These are phyloP conservation scores for Enoplolaimus lenunculus DNA, from an alignment of 2,888 invertebrate genomes.

Conservation along the genomic window DNA sequence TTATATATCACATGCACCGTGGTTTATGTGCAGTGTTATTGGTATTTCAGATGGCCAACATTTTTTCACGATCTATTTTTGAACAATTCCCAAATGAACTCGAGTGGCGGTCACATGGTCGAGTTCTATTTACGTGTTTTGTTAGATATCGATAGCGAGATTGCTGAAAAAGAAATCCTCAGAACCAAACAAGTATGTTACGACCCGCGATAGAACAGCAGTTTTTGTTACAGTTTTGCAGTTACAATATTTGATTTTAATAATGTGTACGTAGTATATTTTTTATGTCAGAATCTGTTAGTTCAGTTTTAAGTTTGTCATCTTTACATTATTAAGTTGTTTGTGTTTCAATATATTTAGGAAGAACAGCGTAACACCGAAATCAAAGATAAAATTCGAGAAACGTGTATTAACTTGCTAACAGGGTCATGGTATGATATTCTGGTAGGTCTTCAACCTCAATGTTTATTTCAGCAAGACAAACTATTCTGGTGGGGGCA, in stretches of 20 bases:
- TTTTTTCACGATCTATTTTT: constrained; percentile 46
- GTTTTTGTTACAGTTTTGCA: no score
- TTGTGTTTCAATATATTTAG: constrained; percentile 28
- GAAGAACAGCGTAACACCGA: constrained; percentile 46
- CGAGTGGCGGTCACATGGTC: constrained; percentile 34
- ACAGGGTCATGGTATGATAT: constrained; percentile 50
- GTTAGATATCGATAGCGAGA: constrained; percentile 48
- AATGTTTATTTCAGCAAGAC: no score
- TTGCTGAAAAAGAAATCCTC: constrained; percentile 46
- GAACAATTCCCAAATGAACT: neutral
- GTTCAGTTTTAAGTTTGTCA: no score
- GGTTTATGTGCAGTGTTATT: no score
- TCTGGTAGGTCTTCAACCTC: constrained; percentile 42
- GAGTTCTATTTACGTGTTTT: constrained; percentile 48
- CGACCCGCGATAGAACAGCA: no score
- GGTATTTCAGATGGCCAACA: constrained; percentile 47
- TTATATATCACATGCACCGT: no score
- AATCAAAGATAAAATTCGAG: constrained; percentile 50
- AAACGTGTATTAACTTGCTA: constrained; percentile 46
- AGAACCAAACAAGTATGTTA: constrained; percentile 39
- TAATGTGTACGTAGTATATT: no score
- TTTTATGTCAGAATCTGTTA: no score
- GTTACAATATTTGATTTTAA: no score
- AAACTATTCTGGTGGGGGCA: no score
- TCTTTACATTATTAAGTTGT: no score